Base-by-base conservation (phyloP, 2,888 invertebrate species). In the Fabriciana adippe region DNA sequence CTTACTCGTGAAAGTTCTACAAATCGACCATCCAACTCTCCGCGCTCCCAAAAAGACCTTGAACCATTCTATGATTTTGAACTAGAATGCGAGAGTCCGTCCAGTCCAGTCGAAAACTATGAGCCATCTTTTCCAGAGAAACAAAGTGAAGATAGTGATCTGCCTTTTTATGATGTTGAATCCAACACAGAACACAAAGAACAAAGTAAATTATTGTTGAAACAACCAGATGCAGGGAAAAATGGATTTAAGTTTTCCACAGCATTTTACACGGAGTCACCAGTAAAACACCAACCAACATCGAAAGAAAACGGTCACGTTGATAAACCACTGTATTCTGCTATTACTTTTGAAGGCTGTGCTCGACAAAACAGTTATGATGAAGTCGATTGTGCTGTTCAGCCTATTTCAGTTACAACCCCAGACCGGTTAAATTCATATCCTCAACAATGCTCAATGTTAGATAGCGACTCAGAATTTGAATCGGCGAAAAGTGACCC, bases 41-140 rank as follows among this genome's bases (percentile, higher is more conserved):
- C 82, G 45, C 75, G 75, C 56, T 47, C 74, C 16, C 82, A 85
- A 65, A 83, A 85, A 16, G 93, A 93, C 55, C 83, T 93, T 57
- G 95, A 95, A 76, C 93, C 94, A 6, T 95, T 93, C 79, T 94
- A 94, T 79, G 95, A 95, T 83, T 94, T 95, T 75, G 94, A 94
- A 77, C 89, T 94, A 75, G 94, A 94, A 75, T 90, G 94, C 67
- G 95, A 95, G 72, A 95, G 95, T 71, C 95, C 96, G 0, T 94
- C 94, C 61, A 96, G 96, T 75, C 96, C 96, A 0, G 94, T 93
- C 60, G 96, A 95, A 73, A 93, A 93, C 64, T 82, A 83, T 50
- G 90, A 89, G 8, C 90, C 93, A 73, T 85, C 93, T 62, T 94
- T 94, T 80, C 84, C 93, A 68, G 92, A 93, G 74, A 93, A 88